These are phyloP conservation scores for Copidosoma floridanum DNA, from an alignment of 1,140 invertebrate species.

Conservation along the genomic window DNA sequence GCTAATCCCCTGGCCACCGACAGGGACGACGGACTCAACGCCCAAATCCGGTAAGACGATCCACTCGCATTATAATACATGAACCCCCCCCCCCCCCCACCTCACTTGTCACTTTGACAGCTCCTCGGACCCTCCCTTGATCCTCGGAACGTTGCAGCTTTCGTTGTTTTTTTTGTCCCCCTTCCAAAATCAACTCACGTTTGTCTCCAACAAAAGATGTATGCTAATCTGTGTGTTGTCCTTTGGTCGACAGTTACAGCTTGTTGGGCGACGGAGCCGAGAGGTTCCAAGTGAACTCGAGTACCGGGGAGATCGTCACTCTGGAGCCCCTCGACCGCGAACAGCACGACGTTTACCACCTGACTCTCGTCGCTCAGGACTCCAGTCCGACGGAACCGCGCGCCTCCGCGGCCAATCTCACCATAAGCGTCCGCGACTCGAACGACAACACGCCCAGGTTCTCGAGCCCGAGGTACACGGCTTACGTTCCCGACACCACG, in stretches of 20 bases:
- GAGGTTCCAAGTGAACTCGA: slow-evolving; percentile 71
- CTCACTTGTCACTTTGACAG: no score
- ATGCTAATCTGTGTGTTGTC: no score
- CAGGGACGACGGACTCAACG: slow-evolving; percentile 79
- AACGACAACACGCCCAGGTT: slow-evolving; percentile 88
- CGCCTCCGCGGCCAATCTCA: slow-evolving; percentile 77
- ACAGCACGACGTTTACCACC: slow-evolving; percentile 69
- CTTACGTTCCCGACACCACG: slow-evolving; percentile 77
- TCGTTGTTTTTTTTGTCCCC: not conserved
- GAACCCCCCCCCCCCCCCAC: not conserved
- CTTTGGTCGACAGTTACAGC: slow-evolving; percentile 73
- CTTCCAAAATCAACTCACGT: not conserved
- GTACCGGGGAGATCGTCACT: slow-evolving; percentile 75
- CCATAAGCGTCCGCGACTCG: slow-evolving; percentile 74
- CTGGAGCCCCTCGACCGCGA: slow-evolving; percentile 75
- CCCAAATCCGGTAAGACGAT: slow-evolving; percentile 68
- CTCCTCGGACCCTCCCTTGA: no score
- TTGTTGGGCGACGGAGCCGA: slow-evolving; percentile 77
- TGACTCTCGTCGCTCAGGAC: slow-evolving; percentile 84
- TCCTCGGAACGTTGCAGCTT: no score
- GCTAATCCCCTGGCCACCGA: slow-evolving; percentile 73
- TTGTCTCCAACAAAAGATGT: not conserved
- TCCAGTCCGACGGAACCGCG: slow-evolving; percentile 78
- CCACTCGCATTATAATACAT: not conserved
- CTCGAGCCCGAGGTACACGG: slow-evolving; percentile 67